phyloP scores from a whole-genome alignment of 1,140 invertebrate genomes.

The Lordiphosa stackelbergi region DNA sequence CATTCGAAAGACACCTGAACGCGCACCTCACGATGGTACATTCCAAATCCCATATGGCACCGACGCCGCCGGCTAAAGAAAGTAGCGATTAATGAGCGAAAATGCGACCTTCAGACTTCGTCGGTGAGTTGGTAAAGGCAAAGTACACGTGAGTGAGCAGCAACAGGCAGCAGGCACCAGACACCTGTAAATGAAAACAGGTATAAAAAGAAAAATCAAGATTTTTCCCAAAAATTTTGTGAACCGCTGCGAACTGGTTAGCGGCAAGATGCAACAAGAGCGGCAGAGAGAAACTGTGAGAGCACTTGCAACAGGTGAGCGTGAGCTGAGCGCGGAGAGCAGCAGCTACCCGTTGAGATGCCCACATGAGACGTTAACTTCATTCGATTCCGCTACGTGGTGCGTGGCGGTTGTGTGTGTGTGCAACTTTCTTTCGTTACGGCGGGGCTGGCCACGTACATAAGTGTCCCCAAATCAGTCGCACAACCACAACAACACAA shows the following conservation, averaged over 20 bases:
- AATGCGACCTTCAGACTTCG: conserved; percentile 63
- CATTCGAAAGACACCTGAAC: conserved; percentile 31
- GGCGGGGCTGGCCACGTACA: background rate
- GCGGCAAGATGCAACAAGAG: conserved; percentile 30
- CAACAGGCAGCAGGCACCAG: conserved; percentile 15
- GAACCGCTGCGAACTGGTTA: conserved; percentile 55
- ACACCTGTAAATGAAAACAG: conserved; percentile 47
- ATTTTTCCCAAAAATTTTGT: conserved; percentile 61
- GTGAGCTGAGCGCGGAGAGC: conserved; percentile 17
- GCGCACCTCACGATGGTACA: conserved; percentile 8
- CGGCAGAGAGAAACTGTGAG: conserved; percentile 5
- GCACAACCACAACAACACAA: conserved; percentile 14
- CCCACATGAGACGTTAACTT: conserved; percentile 4
- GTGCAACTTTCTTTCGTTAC: conserved; percentile 28
- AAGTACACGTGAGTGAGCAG: conserved; percentile 1
- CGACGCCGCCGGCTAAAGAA: conserved; percentile 53
- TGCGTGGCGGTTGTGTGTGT: conserved; percentile 29
- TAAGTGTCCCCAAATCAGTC: conserved; percentile 9
- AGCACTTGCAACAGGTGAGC: conserved; percentile 23
- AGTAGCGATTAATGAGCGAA: conserved; percentile 71
- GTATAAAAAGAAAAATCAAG: conserved; percentile 39
- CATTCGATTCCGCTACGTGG: conserved; percentile 38
- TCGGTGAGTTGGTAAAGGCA: conserved; percentile 1
- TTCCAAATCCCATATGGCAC: conserved; percentile 28
- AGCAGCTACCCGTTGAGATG: conserved; percentile 10